Percentiles rank a stretch among this genome's conserved stretches.
Evolutionary conservation across 2,113 vertebrate species (phyloP).

Genomic region (Dasyurus viverrinus): DNA sequence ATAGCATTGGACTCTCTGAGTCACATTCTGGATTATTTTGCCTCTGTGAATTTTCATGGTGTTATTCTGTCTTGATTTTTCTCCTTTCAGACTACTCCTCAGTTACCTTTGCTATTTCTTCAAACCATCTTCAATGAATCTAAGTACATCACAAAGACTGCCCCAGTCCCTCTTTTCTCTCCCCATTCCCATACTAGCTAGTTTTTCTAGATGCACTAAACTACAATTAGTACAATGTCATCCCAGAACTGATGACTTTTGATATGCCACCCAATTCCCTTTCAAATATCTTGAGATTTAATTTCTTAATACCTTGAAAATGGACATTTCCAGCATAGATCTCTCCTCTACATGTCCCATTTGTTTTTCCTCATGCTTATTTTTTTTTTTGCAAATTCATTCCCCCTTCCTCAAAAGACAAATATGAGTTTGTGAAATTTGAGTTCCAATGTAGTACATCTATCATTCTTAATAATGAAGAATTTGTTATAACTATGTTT

Average conservation of each 20-base stretch:
- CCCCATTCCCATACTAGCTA: neutral
- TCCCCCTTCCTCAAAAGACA: neutral
- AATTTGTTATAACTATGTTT: neutral
- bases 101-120: neutral
- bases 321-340: neutral
- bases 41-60: neutral
- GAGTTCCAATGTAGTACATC: neutral
- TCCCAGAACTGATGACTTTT: neutral
- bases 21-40: neutral
- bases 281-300: neutral
- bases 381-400: neutral
- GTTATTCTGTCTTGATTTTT: neutral
- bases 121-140: neutral
- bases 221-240: neutral
- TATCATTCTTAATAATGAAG: neutral
- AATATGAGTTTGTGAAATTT: neutral
- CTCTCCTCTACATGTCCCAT: neutral
- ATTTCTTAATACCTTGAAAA: neutral
- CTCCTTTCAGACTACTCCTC: neutral
- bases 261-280: neutral
- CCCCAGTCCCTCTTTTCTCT: neutral
- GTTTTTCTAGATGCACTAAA: neutral
- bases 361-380: neutral
- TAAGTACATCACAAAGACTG: neutral
- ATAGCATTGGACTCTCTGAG: neutral